phyloP scores from a whole-genome alignment of 2,113 vertebrate species.

The Percopsis transmontana region DNA sequence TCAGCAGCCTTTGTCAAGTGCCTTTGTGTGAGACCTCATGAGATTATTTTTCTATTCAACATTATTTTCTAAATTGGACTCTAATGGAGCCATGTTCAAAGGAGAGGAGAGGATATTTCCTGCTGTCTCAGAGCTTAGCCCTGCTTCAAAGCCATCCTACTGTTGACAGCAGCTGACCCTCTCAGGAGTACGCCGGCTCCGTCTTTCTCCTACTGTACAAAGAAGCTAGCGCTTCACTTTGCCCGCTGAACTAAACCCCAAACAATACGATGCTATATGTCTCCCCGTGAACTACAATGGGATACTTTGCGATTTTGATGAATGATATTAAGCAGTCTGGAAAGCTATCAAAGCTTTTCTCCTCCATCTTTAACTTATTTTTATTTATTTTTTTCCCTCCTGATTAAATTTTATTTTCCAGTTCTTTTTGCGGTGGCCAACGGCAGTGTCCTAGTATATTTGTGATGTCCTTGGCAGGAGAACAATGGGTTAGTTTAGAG shows the following conservation, averaged over 20 bases:
- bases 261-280: constrained; percentile 34
- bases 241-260: constrained; percentile 38
- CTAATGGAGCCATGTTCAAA: constrained; percentile 61
- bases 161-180: constrained; percentile 62
- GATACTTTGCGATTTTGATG: constrained; percentile 47
- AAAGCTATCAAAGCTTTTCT: constrained; percentile 58
- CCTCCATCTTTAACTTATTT: constrained; percentile 44
- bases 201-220: constrained; percentile 48
- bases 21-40: constrained; percentile 19
- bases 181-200: constrained; percentile 23
- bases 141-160: constrained; percentile 63
- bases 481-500: constrained; percentile 72
- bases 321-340: constrained; percentile 56
- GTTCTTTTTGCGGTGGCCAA: constrained; percentile 49
- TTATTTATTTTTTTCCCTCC: constrained; percentile 35
- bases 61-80: constrained; percentile 50
- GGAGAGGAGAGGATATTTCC: constrained; percentile 64
- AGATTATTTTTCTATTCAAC: constrained; percentile 57
- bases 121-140: constrained; percentile 57
- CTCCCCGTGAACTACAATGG: constrained; percentile 21
- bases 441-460: constrained; percentile 59
- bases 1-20: constrained; percentile 46
- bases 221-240: constrained; percentile 33
- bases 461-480: constrained; percentile 66
- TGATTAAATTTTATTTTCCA: constrained; percentile 45